Conservation (phyloP, 2,888 invertebrate species). For the Mythimna ferrago region DNA sequence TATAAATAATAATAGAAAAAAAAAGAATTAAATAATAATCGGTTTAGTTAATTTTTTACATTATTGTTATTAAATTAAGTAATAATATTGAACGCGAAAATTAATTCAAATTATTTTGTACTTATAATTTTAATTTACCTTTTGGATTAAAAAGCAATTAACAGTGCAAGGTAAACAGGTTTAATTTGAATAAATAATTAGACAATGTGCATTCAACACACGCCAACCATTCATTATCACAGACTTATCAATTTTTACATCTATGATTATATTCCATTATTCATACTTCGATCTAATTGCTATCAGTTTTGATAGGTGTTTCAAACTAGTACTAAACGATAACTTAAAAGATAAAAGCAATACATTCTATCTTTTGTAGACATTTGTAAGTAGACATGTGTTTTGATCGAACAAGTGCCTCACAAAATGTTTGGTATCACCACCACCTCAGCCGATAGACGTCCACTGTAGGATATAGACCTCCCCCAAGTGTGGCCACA, state of each 20-base stretch:
- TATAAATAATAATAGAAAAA: no score
- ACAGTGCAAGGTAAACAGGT: conserved; percentile 18
- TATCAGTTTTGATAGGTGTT: conserved; percentile 21
- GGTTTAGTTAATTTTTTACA: no score
- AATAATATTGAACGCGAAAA: no score
- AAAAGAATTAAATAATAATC: no score
- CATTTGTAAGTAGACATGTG: no score
- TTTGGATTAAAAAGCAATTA: conserved; percentile 27
- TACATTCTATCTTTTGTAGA: not conserved
- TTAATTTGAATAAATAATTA: conserved; percentile 52
- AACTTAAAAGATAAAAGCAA: not conserved
- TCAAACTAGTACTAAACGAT: conserved; percentile 1
- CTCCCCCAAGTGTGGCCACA: no score
- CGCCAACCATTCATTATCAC: conserved; percentile 71
- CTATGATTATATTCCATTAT: conserved; percentile 44
- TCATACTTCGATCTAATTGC: conserved; percentile 30
- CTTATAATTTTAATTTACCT: not conserved
- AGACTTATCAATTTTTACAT: conserved; percentile 48
- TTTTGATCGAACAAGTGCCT: no score
- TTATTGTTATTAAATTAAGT: no score
- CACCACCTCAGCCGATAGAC: no score
- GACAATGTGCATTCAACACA: conserved; percentile 63
- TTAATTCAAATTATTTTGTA: not conserved
- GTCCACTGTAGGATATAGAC: no score
- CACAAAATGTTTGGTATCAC: no score